These are phyloP conservation scores for Xiphorhynchus elegans DNA, from an alignment of 2,113 vertebrate species.

Conservation along the genomic window DNA sequence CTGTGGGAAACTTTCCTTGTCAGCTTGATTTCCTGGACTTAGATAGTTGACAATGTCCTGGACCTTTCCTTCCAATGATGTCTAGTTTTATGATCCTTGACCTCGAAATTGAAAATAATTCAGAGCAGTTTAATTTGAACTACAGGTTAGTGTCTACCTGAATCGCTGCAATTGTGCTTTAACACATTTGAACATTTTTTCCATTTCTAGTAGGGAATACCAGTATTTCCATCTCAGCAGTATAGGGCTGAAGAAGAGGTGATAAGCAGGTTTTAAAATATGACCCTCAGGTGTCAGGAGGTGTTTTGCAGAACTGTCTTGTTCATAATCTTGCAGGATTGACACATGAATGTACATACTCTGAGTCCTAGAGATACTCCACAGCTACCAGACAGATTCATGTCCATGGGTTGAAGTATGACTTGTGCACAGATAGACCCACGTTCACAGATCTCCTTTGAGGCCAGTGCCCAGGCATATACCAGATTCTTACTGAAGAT, in stretches of 20 bases:
- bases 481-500: not conserved
- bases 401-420: not conserved
- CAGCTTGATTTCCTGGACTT: not conserved
- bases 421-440: not conserved
- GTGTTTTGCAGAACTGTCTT: not conserved
- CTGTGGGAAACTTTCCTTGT: not conserved
- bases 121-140: not conserved
- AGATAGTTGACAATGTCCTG: not conserved
- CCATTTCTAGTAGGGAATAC: not conserved
- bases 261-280: not conserved
- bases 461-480: not conserved
- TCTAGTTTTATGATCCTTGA: not conserved
- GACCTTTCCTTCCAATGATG: not conserved
- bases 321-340: not conserved
- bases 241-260: not conserved
- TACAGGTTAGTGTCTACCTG: not conserved
- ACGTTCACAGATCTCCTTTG: accelerated
- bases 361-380: not conserved
- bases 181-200: not conserved
- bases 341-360: not conserved
- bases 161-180: not conserved
- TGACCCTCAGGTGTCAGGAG: accelerated
- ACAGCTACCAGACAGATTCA: not conserved
- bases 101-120: not conserved
- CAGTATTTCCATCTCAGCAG: not conserved